Evolutionary conservation across 2,888 invertebrate species (phyloP), one percentile per base, ranked within the genome.

Genomic region (Melinaea marsaeus): DNA sequence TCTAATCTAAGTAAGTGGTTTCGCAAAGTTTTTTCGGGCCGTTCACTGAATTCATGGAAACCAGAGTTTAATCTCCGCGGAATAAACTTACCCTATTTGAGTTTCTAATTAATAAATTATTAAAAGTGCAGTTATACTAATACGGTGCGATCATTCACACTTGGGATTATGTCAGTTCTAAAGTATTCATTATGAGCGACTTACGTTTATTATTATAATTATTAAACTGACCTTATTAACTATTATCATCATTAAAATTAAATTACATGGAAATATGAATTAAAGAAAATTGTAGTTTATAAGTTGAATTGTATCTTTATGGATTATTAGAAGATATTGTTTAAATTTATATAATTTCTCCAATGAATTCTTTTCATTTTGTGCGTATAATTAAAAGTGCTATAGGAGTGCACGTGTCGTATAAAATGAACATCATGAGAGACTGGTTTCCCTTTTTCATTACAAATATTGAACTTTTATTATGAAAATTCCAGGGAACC

Each of bases 1-100:
- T 65, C 62, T 73, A 74, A 74, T 73, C 71, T 72, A 62, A 64
- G 68, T 67, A 67, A 73, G 74, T 72, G 72, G 67, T 68, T 68
- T 61, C 42, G 57, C 59, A 34, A 57, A 57, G 56, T 63, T 65
- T 69, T 69, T 66, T 60, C 42, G 67, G 67, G 61, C 64, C 47
- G 45, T 42, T 58, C 46, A 32, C 54, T 56, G 35, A 47, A 13
- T 42, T 57, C 48, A 60, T 42, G 34, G 42, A 55, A 57, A 57
- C 42, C 57, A 32, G 32, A 57, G 42, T 5, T 47, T 6, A 11
- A 47, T 45, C 13, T 57, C 42, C 13, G 22, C 13, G 51, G 22
- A 13, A 51, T 51, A 51, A 51, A 51, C 48, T 7, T n/a, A 13
- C 51, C 32, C 51, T 51, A 13, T 51, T 51, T 32, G 51, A 13